Evolutionary conservation across 2,888 invertebrate genomes (phyloP).

Genomic region (Asteroscopus sphinx): DNA sequence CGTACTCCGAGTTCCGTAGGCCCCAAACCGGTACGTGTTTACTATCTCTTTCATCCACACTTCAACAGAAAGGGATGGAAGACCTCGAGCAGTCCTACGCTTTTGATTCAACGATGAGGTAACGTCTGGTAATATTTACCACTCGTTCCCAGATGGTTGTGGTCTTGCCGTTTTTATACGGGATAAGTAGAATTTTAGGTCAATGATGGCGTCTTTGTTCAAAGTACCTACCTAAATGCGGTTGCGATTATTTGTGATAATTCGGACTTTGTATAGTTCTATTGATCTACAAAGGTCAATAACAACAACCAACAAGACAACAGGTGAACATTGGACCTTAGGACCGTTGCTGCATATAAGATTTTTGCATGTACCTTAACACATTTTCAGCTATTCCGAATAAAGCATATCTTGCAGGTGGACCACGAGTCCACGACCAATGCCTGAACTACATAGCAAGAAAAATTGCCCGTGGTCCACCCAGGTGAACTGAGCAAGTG

Average conservation of each 20-base stretch:
- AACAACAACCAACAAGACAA: no score
- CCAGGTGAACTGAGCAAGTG: no score
- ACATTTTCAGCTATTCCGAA: no score
- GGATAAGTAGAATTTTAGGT: slow-evolving; percentile 30
- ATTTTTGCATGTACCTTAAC: no score
- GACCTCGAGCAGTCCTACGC: slow-evolving; percentile 34
- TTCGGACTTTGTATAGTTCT: not conserved
- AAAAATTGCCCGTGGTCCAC: no score
- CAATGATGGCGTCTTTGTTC: slow-evolving; percentile 4
- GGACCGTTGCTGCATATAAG: no score
- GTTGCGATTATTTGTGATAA: not conserved
- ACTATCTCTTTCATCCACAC: slow-evolving; percentile 24
- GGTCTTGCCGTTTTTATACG: slow-evolving; percentile 22
- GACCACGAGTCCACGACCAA: no score
- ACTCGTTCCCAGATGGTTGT: slow-evolving; percentile 37
- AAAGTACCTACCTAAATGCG: not conserved
- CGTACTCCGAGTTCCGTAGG: no score
- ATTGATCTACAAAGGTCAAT: no score
- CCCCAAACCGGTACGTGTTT: slow-evolving; percentile 50
- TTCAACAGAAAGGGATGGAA: slow-evolving; percentile 20
- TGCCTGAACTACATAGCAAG: no score
- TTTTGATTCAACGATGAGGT: slow-evolving; percentile 42
- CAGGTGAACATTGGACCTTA: no score
- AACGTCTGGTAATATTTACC: slow-evolving; percentile 46
- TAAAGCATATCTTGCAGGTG: no score